Base-by-base conservation (phyloP, 1,140 invertebrate species). In the Panulirus ornatus region DNA sequence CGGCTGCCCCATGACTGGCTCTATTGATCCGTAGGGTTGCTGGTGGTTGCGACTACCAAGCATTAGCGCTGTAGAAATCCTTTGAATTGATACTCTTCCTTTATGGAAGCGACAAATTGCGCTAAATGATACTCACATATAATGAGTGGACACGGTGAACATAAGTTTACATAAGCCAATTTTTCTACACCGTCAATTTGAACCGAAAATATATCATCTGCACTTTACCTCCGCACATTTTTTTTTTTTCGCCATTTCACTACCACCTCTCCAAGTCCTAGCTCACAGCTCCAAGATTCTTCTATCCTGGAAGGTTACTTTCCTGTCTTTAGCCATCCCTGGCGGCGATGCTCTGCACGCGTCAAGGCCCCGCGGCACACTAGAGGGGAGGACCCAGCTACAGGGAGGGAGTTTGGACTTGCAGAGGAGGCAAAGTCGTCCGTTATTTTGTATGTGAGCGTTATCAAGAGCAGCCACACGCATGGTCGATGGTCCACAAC, bases 401-500 rank as follows among this genome's bases (percentile, higher is more conserved):
- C n/a, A 42, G 76, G 42, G n/a, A n/a, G n/a, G n/a, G n/a, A 40
- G 78, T 66, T 19, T 42, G 87, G 42, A 71, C 38, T 73, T 81
- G 78, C 73, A 71, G 78, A 54, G 19, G 73, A 47, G 87, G 63
- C 30, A 79, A 79, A 82, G 70, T 82, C 73, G 58, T 79, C 58
- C 75, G 78, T 83, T 89, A 83, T 89, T 89, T 89, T 88, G 85
- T 88, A n/a, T n/a, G 87, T 75, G 87, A 83, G 76, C 83, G 87
- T 89, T 79, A 66, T 44, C 87, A 44, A 83, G 87, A 63, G 78
- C 34, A 83, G 79, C 87, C 87, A 83, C 83, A 89, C 87, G 87
- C 87, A 89, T 89, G 87, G 87, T 51, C 66, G 78, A 78, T 66
- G 87, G 75, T 89, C 87, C 87, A 89, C 87, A 89, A 54, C 87